Base-by-base conservation (phyloP, 2,888 invertebrate genomes). In the Drosophila merina region DNA sequence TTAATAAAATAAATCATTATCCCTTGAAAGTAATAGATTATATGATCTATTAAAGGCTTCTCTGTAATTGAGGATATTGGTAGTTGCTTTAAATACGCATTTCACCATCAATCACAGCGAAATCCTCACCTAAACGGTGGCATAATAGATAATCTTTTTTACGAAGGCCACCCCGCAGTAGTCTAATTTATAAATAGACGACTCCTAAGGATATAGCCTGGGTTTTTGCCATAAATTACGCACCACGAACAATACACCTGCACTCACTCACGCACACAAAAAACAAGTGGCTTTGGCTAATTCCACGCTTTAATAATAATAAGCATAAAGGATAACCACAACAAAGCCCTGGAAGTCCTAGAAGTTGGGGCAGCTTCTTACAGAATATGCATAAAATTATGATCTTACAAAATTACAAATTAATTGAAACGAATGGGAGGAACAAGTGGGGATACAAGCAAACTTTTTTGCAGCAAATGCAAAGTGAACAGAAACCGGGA, bases 401-500 rank as follows among this genome's bases (percentile, higher is more conserved):
- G 67, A 12, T 72, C 54, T 72, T 57, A 48, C 38, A 72, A 79
- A 79, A 84, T 79, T 67, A 51, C 51, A 70, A 81, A 76, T 72
- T 82, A 79, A 82, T 81, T 84, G 76, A 81, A 84, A 81, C 68
- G 45, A 77, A 81, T 79, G 77, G 30, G 44, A 6, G 40, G 28
- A 25, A 30, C 38, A 48, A 9, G 12, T 7, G 30, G 55, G 20
- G 40, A 26, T 31, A 30, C 38, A 48, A 2, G n/a, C 1, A 36
- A 68, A 67, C 66, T 62, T 77, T 66, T 49, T 58, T 42, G 60
- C 36, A 57, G 49, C 57, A 68, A 66, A 54, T 48, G 49, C 47
- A 48, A 44, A 51, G 31, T 8, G 8, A 59, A 51, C 28, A 59
- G 1, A 44, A n/a, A 42, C 8, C 47, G 47, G 44, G 12, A 55